Base-by-base conservation (phyloP, 2,797 vertebrate genomes). In the Manis crassicaudata region DNA sequence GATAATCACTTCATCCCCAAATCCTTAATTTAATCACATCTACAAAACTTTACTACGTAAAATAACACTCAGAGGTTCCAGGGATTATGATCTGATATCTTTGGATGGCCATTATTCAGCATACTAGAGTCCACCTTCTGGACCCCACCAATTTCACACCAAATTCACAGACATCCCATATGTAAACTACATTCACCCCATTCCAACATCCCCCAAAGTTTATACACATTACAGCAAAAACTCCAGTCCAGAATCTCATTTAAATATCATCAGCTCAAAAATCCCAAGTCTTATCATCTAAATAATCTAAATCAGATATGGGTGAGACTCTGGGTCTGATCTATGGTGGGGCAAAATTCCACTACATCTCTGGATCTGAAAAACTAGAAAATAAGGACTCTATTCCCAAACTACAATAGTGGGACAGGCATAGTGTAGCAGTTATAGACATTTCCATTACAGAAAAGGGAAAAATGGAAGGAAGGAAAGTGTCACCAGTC, bases 231-330 rank as follows among this genome's bases (percentile, higher is more conserved):
- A 27, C 13, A 81, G 16, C 10, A 92, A 70, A 60, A 77, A 77
- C 46, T 70, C 40, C n/a, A 88, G 14, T 86, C 27, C 20, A n/a
- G 62, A 94, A 89, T 37, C 32, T 92, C 63, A 90, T 65, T 76
- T 92, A 93, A 70, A 83, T 93, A 62, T 63, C 25, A 72, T 81
- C 52, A 63, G 16, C 29, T 85, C 50, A 77, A 91, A 95, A 81
- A 63, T 37, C 16, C 68, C 14, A 65, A 75, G 10, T 82, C 8
- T 70, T 35, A 76, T 82, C 46, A 88, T 73, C 70, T 92, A 77
- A 65, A 68, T 80, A 63, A 77, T 68, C 13, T 77, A 63, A 88
- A 62, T 93, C 60, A 92, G 25, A 13, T 54, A 54, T 73, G 25
- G 20, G 35, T 29, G 76, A 90, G 54, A 88, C 7, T 58, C 27